phyloP scores from a whole-genome alignment of 2,888 invertebrate species.

The Noctua janthe region DNA sequence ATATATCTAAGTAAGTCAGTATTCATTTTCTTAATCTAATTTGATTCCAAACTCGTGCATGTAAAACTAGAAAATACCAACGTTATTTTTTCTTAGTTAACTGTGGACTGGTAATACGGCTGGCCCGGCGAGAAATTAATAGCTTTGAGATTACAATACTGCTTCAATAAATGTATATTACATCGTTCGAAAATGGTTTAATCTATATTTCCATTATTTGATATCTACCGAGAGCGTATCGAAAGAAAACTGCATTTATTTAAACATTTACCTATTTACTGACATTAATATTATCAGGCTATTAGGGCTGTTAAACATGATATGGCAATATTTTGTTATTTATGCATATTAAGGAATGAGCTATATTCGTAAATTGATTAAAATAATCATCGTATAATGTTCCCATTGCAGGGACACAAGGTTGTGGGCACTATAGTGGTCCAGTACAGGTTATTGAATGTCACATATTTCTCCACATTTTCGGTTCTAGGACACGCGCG shows the following conservation, averaged over 20 bases:
- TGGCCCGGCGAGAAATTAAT: conserved; percentile 34
- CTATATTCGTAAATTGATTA: not conserved
- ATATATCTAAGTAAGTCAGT: not conserved
- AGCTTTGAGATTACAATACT: conserved; percentile 37
- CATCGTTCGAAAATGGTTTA: conserved; percentile 28
- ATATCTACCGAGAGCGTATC: conserved; percentile 14
- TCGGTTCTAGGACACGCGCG: not conserved
- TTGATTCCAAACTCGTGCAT: not conserved
- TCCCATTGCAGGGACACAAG: not conserved
- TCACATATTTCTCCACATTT: not conserved
- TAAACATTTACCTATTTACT: not conserved
- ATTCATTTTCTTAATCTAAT: not conserved
- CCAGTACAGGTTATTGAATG: not conserved
- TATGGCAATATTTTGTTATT: not conserved
- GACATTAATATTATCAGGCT: not conserved
- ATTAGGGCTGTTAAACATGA: not conserved
- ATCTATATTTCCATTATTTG: conserved; percentile 45
- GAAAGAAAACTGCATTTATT: conserved; percentile 22
- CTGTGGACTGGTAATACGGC: not conserved
- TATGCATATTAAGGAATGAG: not conserved
- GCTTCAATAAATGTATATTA: conserved; percentile 17
- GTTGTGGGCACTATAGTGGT: no score
- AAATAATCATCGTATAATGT: not conserved
- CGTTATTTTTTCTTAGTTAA: conserved; percentile 1
- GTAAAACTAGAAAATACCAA: not conserved